Evolutionary conservation across 2,797 vertebrate species (phyloP).

Genomic region (Picus viridis): DNA sequence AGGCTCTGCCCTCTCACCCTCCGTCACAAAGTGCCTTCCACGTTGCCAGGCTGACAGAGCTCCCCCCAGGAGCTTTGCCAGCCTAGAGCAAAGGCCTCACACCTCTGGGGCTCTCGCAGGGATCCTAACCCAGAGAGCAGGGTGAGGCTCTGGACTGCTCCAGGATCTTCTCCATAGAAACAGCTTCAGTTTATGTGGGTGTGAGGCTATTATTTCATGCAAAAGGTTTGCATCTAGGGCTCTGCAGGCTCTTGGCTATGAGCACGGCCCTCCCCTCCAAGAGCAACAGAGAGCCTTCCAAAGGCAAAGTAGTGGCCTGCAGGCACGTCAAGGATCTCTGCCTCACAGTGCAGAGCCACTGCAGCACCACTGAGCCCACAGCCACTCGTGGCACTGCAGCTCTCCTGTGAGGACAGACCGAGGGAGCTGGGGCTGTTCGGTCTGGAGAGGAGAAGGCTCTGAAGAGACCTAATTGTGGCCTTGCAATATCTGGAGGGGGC

Average conservation of each 20-base stretch:
- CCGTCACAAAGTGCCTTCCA: not conserved
- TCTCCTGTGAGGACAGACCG: too few species aligned
- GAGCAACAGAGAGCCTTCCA: constrained; percentile 49
- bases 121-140: not conserved
- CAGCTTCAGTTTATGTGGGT: constrained; percentile 22
- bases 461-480: too few species aligned
- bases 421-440: too few species aligned
- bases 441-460: too few species aligned
- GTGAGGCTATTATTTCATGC: constrained; percentile 67
- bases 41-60: not conserved
- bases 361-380: not conserved
- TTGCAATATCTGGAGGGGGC: too few species aligned
- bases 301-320: not conserved
- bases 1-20: not conserved
- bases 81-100: too few species aligned
- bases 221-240: constrained; percentile 35
- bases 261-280: constrained; percentile 33
- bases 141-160: not conserved
- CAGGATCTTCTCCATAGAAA: constrained; percentile 56
- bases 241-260: constrained; percentile 37
- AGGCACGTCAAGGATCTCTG: not conserved
- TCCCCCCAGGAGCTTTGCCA: not conserved
- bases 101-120: not conserved
- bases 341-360: not conserved
- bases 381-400: rapidly evolving